Base-by-base conservation (phyloP, 2,113 vertebrate genomes). In the Triplophysa dalaica region DNA sequence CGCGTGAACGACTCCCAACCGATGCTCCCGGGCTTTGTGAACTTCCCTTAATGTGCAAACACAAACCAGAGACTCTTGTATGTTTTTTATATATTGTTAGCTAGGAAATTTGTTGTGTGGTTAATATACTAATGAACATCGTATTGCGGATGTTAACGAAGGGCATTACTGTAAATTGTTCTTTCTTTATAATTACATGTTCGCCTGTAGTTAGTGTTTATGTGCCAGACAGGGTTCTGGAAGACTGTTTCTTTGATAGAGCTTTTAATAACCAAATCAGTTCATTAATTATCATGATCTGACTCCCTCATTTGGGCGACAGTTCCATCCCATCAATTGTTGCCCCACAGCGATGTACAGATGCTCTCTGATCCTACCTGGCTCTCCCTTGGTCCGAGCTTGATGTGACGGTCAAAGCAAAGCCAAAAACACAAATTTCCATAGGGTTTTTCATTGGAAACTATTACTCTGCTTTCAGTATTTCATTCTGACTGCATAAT, bases 301-400 rank as follows among this genome's bases (percentile, higher is more conserved):
- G 11, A 45, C 69, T 17, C 43, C 19, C 33, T 48, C 41, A 73
- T 29, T 74, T 43, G 63, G 52, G n/a, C 38, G 16, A 58, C 67
- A 52, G 26, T 21, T 64, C 29, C 41, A 77, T 11, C n/a, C 6
- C 72, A 62, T 75, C 33, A 75, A 75, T 19, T 61, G 72, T 48
- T 75, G 58, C 73, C 66, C 22, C 43, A 21, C 16, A 63, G 33
- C 33, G 13, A 43, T n/a, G 60, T 11, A 33, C 22, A 60, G 50
- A 77, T n/a, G 66, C 67, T 77, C 17, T 82, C 67, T 56, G 61
- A 78, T 43, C 50, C 66, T 48, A 78, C 60, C 24, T 65, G 58
- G 62, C 29, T 10, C 64, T 17, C 10, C 54, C n/a, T 43, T 26
- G 43, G 22, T 45, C 13, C 56, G 26, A 26, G 65, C 64, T 77